A percentile compares a stretch with the other conserved stretches of the same genome.
These are phyloP conservation scores for Cisticola juncidis DNA, from an alignment of 2,113 vertebrate species.

Conservation along the genomic window DNA sequence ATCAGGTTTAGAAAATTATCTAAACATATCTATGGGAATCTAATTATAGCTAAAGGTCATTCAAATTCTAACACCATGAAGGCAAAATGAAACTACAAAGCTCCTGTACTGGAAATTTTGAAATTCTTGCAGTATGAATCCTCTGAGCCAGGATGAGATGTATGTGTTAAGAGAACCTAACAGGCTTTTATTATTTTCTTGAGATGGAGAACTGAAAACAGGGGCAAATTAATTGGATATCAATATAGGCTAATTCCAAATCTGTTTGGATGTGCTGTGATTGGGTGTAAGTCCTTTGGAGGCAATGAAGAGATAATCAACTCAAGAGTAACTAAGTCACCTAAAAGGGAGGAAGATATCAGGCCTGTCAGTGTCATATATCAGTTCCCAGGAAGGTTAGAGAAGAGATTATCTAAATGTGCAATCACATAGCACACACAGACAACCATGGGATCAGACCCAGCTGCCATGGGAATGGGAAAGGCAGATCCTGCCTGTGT, in stretches of 20 bases:
- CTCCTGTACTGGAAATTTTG: neutral
- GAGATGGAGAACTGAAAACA: neutral
- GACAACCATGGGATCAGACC: fast-evolving
- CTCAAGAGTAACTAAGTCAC: neutral
- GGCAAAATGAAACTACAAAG: neutral
- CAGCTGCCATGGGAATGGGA: fast-evolving
- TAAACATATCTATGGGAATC: constrained; percentile 2
- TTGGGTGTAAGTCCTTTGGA: neutral
- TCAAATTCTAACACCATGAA: neutral
- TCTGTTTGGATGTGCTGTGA: neutral
- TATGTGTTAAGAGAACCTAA: neutral
- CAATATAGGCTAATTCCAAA: neutral
- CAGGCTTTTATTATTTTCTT: neutral
- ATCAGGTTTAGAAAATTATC: constrained; percentile 49
- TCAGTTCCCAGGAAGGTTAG: neutral
- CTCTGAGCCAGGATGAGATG: neutral
- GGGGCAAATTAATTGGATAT: neutral
- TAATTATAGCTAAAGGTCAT: constrained; percentile 30
- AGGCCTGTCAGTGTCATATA: neutral
- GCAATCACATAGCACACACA: neutral
- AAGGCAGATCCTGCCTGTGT: neutral
- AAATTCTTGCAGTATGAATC: neutral
- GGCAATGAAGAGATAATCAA: neutral
- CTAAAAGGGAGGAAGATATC: neutral
- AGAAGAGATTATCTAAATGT: neutral